Evolutionary conservation across 2,113 vertebrate genomes (phyloP), one percentile per base, ranked within the genome.

Genomic region (Bos javanicus): DNA sequence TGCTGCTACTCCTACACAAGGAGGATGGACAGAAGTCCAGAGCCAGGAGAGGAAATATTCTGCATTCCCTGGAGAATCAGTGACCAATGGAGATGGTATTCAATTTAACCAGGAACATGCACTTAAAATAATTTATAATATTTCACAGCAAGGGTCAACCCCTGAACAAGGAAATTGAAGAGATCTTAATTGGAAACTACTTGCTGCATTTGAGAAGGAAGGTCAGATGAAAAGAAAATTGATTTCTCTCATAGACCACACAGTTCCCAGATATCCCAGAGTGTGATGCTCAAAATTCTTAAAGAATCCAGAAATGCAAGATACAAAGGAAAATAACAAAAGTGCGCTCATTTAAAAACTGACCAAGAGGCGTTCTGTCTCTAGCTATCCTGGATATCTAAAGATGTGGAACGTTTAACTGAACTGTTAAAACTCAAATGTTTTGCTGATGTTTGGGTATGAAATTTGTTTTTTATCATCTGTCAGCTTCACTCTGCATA

Each of bases 61-160:
- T 74, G 6, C 17, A 48, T 74, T 88, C 82, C 16, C 54, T 28
- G 14, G 84, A 93, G 57, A 91, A 76, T 33, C 57, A 82, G 26
- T 76, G 46, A 81, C 46, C 64, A 94, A 16, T 36, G 11, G 10
- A 46, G 57, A 90, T 56, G 57, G 23, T 87, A 50, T 91, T 94
- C 94, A 39, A 81, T 64, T 91, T 87, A 96, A 60, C 90, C 62
- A 88, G 39, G 56, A 82, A 28, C 43, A 59, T 46, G 50, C 28
- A 33, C 48, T 50, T 54, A 98, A 96, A 95, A 94, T 74, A 86
- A 78, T 83, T 28, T 36, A 92, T 39, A 95, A 16, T 87, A 94
- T 83, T 91, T 98, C 80, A 89, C 28, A 90, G 56, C 33, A 90
- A 97, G 50, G n/a, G 17, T 82, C 64, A 95, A 87, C 46, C 84